Percentiles rank a stretch among this genome's conserved stretches.
phyloP scores from a whole-genome alignment of 2,113 vertebrate genomes.

The Dendropsophus ebraccatus region DNA sequence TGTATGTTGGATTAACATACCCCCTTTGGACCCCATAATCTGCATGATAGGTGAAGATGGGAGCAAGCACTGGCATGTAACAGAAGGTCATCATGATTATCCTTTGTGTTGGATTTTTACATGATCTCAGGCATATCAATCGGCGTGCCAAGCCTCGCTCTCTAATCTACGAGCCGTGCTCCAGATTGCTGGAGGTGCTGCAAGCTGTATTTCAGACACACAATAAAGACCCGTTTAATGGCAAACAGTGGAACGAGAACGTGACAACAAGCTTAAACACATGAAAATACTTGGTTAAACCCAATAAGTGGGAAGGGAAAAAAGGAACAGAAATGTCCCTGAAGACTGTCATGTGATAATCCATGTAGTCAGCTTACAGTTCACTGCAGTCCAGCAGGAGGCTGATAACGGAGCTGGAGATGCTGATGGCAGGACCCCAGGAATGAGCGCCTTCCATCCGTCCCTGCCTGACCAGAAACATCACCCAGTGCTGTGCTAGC shows the following conservation, averaged over 20 bases:
- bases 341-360: constrained; percentile 47
- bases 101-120: constrained; percentile 46
- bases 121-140: constrained; percentile 49
- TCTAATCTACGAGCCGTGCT: constrained; percentile 34
- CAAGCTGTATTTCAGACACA: constrained; percentile 46
- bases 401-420: constrained; percentile 34
- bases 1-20: neutral
- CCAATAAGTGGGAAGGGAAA: constrained; percentile 6
- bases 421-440: constrained; percentile 53
- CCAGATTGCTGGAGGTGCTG: constrained; percentile 39
- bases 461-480: constrained; percentile 45
- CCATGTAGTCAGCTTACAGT: constrained; percentile 49
- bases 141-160: constrained; percentile 46
- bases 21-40: neutral
- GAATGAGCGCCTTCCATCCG: constrained; percentile 21
- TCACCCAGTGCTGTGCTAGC: constrained; percentile 22
- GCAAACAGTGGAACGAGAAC: neutral
- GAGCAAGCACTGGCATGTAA: neutral
- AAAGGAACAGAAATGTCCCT: constrained; percentile 28
- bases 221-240: constrained; percentile 50
- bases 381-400: constrained; percentile 54
- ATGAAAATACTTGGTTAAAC: constrained; percentile 28
- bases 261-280: constrained; percentile 48
- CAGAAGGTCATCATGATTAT: constrained; percentile 42
- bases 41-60: neutral